Evolutionary conservation across 2,113 vertebrate genomes (phyloP).

Genomic region (Gymnocephalus cernua): DNA sequence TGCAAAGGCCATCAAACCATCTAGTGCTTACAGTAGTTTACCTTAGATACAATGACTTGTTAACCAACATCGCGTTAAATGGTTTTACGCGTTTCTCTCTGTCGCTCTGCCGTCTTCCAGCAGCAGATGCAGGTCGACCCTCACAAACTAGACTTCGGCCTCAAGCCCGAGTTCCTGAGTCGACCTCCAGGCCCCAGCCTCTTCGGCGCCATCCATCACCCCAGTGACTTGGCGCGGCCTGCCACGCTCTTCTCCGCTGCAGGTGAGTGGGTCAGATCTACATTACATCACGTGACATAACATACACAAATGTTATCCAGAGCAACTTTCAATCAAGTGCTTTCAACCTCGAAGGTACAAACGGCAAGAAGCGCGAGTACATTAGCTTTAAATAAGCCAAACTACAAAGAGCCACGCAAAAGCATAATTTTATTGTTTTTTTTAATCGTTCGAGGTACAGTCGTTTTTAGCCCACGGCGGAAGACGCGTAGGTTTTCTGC

Average conservation of each 20-base stretch:
- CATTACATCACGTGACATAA: too few relatives aligned
- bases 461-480: too few relatives aligned
- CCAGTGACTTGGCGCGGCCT: conserved; percentile 93
- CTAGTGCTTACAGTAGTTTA: background rate
- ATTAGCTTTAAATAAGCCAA: too few relatives aligned
- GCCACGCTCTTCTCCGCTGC: conserved; percentile 95
- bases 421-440: too few relatives aligned
- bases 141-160: conserved; percentile 97
- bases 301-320: too few relatives aligned
- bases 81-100: conserved; percentile 67
- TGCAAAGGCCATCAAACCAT: background rate
- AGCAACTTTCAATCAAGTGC: too few relatives aligned
- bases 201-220: conserved; percentile 96
- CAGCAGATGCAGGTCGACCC: conserved; percentile 99
- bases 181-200: conserved; percentile 94
- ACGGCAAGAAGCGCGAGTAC: too few relatives aligned
- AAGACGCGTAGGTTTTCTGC: too few relatives aligned
- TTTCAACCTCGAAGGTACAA: too few relatives aligned
- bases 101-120: conserved; percentile 83
- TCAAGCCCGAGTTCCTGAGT: conserved; percentile 97
- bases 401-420: too few relatives aligned
- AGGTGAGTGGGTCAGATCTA: conserved; percentile 83
- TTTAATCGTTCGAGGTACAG: too few relatives aligned
- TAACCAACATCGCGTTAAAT: background rate
- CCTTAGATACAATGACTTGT: background rate